These are phyloP conservation scores for Melipona quadrifasciata DNA, from an alignment of 1,140 invertebrate genomes.

Conservation along the genomic window DNA sequence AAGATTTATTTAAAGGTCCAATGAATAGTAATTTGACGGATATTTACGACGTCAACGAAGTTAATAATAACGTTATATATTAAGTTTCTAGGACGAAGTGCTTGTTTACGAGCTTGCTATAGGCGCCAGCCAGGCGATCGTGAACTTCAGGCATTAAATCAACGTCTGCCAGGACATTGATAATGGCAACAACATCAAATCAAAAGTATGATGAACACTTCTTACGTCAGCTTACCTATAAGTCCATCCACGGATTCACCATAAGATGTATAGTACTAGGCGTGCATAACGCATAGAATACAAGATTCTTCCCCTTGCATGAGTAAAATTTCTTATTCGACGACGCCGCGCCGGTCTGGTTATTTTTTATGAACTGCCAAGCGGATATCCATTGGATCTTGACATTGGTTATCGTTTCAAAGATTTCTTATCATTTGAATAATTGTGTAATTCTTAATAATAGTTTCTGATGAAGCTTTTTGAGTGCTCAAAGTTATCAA, in stretches of 20 bases:
- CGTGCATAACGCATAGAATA: constrained; percentile 45
- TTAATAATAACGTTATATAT: not conserved
- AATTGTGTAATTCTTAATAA: not conserved
- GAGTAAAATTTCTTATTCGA: constrained; percentile 29
- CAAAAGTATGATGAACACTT: constrained; percentile 50
- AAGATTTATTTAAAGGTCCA: not conserved
- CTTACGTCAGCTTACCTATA: constrained; percentile 6
- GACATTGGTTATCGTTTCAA: too few species aligned
- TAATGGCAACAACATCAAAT: constrained; percentile 43
- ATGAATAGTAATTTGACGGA: not conserved
- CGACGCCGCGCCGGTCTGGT: not conserved
- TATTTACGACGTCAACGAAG: not conserved
- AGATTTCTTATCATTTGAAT: not conserved
- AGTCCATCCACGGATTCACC: constrained; percentile 51
- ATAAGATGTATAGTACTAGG: constrained; percentile 61
- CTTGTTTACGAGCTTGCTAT: constrained; percentile 29
- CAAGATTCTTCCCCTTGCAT: constrained; percentile 40
- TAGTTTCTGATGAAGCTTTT: not conserved
- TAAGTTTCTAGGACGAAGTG: constrained; percentile 1
- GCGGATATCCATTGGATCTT: not conserved
- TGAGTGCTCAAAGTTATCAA: too few species aligned
- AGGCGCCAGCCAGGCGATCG: constrained; percentile 24
- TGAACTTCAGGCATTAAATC: constrained; percentile 36
- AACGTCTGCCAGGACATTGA: constrained; percentile 25
- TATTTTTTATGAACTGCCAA: constrained; percentile 28